Evolutionary conservation across 2,797 vertebrate species (phyloP), one percentile per base, ranked within the genome.

Genomic region (Hydrolagus colliei): DNA sequence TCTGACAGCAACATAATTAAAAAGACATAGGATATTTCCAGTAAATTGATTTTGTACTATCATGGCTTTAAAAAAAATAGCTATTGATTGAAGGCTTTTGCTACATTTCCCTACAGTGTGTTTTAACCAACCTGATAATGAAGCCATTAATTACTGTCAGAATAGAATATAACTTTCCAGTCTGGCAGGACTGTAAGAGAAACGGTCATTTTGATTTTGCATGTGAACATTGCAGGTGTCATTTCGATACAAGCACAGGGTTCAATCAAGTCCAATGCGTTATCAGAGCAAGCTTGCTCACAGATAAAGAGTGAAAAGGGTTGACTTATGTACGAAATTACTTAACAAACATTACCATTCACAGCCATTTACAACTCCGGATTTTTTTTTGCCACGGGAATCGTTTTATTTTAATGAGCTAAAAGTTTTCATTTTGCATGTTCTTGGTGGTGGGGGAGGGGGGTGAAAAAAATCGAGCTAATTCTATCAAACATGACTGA

Each of bases 71-170:
- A 27, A 27, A 27, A 68, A 68, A 68, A 82, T 35, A 65, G 65
- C 11, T 9, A 35, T 82, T 82, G 79, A 82, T 82, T 82, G 35
- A 82, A 82, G 79, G 41, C 2, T 11, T 52, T 20, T 41, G 32
- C 32, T 35, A 68, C 41, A 71, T 82, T 82, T 82, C 79, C 27
- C 63, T 68, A 12, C 6, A 32, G 65, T 35, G 68, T 68, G 63
- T 9, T 68, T 82, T 68, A 82, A 67, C 63, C 16, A 82, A 79
- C 9, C 10, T 63, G 77, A n/a, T 82, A 82, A 82, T 82, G 79
- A 82, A 82, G 41, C 22, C 65, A 82, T 82, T 82, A 27, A 10
- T 82, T 82, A 82, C 14, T 82, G 79, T 82, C 65, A 82, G 79
- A 82, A 82, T 20, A 68, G 9, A 41, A 82, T 82, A 82, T 68